Evolutionary conservation across 2,888 invertebrate genomes (phyloP).

Genomic region (Caenorhabditis drosophilae): DNA sequence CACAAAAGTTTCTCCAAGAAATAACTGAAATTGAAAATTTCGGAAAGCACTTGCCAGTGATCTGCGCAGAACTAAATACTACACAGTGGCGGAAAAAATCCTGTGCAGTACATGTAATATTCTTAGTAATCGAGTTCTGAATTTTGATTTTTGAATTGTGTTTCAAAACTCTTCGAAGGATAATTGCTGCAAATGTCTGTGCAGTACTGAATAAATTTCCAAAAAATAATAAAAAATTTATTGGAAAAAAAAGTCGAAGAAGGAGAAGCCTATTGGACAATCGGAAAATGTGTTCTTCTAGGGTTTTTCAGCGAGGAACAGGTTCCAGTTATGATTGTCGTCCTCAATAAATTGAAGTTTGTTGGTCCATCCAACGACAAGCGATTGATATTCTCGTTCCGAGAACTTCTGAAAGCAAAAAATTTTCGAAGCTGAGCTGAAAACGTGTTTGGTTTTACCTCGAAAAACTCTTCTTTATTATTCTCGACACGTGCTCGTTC

Average conservation of each 20-base stretch:
- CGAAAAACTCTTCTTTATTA: conserved; percentile 72
- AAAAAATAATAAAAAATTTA: not conserved
- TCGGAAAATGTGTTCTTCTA: not conserved
- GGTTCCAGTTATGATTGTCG: conserved; percentile 72
- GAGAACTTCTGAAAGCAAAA: conserved; percentile 71
- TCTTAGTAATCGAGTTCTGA: no score
- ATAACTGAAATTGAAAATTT: no score
- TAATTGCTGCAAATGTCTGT: no score
- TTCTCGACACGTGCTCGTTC: conserved; percentile 71
- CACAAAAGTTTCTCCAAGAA: no score
- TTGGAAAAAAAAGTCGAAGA: not conserved
- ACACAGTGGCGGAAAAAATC: no score
- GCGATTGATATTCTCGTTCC: conserved; percentile 72
- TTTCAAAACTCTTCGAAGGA: no score
- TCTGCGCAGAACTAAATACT: no score
- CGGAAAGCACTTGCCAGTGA: no score
- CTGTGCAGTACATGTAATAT: no score
- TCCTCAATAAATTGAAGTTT: conserved; percentile 70
- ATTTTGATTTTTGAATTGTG: no score
- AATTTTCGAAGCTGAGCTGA: not conserved
- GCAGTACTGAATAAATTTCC: no score
- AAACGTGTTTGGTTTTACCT: conserved; percentile 45
- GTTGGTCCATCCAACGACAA: conserved; percentile 72
- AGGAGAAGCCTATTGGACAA: not conserved
- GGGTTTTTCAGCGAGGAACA: conserved; percentile 65